Evolutionary conservation across 2,888 invertebrate species (phyloP).

Genomic region (Drosophila pegasa): DNA sequence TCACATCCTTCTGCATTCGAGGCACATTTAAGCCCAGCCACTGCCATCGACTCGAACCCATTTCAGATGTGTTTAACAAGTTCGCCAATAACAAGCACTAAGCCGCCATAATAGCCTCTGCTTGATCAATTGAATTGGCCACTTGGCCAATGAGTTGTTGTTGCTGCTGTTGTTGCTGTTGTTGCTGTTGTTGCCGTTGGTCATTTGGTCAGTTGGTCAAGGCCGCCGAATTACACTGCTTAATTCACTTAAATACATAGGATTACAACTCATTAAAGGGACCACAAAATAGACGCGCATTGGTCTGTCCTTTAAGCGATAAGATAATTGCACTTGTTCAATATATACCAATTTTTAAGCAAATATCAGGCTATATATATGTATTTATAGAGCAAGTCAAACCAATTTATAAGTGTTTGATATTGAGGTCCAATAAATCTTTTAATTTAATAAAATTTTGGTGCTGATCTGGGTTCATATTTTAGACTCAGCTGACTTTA

Average conservation of each 20-base stretch:
- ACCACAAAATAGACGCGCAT: neutral
- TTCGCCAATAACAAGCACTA: slow-evolving; percentile 36
- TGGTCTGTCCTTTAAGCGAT: neutral
- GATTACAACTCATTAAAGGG: slow-evolving; percentile 2
- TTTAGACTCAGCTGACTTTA: too few species aligned
- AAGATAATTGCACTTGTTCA: too few species aligned
- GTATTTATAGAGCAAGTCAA: too few species aligned
- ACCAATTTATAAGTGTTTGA: too few species aligned
- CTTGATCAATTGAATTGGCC: slow-evolving; percentile 27
- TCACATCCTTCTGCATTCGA: neutral
- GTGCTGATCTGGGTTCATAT: too few species aligned
- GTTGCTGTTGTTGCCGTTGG: too few species aligned
- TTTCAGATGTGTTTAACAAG: slow-evolving; percentile 1
- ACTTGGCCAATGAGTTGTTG: slow-evolving; percentile 18
- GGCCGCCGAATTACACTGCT: slow-evolving; percentile 15
- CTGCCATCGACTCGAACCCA: slow-evolving; percentile 25
- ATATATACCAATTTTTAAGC: too few species aligned
- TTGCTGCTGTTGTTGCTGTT: slow-evolving; percentile 7
- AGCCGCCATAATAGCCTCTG: slow-evolving; percentile 29
- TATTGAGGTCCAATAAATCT: too few species aligned
- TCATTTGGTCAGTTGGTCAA: slow-evolving; percentile 4
- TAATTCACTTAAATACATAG: neutral
- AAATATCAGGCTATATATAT: too few species aligned
- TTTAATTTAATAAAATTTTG: too few species aligned
- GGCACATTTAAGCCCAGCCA: neutral